These are phyloP conservation scores for Drosophila anomalata DNA, from an alignment of 2,888 invertebrate species.

Conservation along the genomic window DNA sequence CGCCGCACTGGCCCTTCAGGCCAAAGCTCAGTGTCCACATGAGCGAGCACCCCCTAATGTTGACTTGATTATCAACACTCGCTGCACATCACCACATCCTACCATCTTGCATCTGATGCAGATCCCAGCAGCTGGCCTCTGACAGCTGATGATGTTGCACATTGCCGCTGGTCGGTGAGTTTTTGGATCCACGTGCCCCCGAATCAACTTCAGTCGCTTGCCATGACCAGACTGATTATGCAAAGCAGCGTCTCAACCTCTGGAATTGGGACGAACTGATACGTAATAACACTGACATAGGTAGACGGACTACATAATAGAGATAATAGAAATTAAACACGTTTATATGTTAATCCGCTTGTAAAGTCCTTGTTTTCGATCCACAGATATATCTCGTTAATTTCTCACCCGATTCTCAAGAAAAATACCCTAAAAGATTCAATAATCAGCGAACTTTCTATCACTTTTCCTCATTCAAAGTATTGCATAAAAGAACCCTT, in stretches of 20 bases:
- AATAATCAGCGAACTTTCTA: too few relatives aligned
- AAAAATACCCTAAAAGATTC: too few relatives aligned
- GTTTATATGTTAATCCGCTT: too few relatives aligned
- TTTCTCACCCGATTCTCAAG: too few relatives aligned
- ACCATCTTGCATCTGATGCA: slow-evolving; percentile 65
- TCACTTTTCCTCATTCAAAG: too few relatives aligned
- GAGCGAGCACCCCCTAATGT: slow-evolving; percentile 64
- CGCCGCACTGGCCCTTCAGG: slow-evolving; percentile 56
- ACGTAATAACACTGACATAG: neutral
- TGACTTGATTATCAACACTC: slow-evolving; percentile 74
- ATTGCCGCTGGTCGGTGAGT: slow-evolving; percentile 17
- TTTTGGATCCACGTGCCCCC: slow-evolving; percentile 7
- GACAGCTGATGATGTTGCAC: slow-evolving; percentile 39
- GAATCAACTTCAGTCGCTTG: slow-evolving; percentile 7
- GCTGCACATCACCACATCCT: slow-evolving; percentile 53
- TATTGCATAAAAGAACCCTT: too few relatives aligned
- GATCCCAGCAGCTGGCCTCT: slow-evolving; percentile 59
- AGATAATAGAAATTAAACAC: too few relatives aligned
- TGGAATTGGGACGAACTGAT: slow-evolving; percentile 1
- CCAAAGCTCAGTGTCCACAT: slow-evolving; percentile 53
- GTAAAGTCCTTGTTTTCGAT: too few relatives aligned
- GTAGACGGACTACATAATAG: too few relatives aligned
- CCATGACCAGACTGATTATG: slow-evolving; percentile 42
- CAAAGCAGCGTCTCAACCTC: slow-evolving; percentile 10
- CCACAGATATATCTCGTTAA: too few relatives aligned